A percentile compares a stretch with the other conserved stretches of the same genome.
Conservation (phyloP, 1,140 invertebrate genomes). For the Drosophila albomicans region DNA sequence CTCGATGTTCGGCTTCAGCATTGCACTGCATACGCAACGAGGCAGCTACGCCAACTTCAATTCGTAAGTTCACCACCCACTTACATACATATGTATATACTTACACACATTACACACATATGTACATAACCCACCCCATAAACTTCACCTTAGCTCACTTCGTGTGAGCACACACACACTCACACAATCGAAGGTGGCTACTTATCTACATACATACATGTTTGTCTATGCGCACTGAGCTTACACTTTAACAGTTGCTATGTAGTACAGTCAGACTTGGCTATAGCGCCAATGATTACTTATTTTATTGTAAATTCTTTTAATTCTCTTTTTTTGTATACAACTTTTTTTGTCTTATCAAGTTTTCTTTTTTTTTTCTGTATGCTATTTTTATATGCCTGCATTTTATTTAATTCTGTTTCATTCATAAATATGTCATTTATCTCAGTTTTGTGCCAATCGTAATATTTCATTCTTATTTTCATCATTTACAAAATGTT, state of each 20-base stretch:
- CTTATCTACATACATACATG: neutral
- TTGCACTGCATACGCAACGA: constrained; percentile 74
- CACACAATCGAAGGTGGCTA: neutral
- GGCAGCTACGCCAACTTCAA: constrained; percentile 56
- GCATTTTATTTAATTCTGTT: too few species aligned
- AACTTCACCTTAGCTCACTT: neutral
- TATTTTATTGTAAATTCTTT: too few species aligned
- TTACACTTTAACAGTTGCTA: neutral
- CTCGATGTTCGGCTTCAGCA: constrained; percentile 84
- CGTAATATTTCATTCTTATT: too few species aligned
- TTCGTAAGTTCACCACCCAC: constrained; percentile 61
- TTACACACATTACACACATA: neutral
- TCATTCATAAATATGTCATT: too few species aligned
- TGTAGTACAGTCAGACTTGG: neutral
- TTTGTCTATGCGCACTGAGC: neutral
- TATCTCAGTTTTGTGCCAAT: too few species aligned
- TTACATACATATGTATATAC: too few species aligned
- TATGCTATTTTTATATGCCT: too few species aligned
- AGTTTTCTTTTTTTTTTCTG: too few species aligned
- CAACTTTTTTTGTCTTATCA: too few species aligned
- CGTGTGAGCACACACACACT: neutral
- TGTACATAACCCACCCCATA: neutral
- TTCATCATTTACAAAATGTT: too few species aligned
- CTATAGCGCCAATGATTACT: neutral
- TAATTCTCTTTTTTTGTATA: too few species aligned